Conservation (phyloP, 2,113 vertebrate species). For the Phaethon lepturus region DNA sequence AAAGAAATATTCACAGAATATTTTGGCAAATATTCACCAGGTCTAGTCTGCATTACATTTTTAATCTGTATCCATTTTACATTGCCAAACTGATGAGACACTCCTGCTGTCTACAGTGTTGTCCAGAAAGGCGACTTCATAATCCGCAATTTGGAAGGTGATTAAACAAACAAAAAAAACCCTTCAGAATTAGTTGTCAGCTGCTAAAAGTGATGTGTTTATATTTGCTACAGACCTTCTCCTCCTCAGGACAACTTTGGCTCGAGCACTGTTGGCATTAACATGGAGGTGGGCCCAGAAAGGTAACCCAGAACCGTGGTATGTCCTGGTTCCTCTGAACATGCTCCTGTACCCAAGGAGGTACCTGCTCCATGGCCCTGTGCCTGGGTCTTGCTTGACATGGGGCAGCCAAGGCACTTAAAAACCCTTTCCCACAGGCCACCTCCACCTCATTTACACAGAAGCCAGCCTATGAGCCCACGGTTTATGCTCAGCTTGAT, state of each 20-base stretch:
- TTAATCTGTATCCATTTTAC: neutral
- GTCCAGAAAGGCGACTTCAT: neutral
- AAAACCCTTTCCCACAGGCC: neutral
- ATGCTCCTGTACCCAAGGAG: neutral
- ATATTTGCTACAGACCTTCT: neutral
- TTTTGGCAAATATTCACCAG: neutral
- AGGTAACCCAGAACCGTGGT: neutral
- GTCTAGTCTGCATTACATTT: neutral
- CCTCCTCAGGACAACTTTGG: neutral
- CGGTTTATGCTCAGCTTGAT: neutral
- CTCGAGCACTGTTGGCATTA: neutral
- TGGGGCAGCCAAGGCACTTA: neutral
- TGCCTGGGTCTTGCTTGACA: neutral
- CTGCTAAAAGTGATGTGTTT: neutral
- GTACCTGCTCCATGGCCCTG: fast-evolving
- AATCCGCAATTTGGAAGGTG: neutral
- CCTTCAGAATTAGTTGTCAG: neutral
- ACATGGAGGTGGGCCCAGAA: neutral
- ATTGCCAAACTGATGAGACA: neutral
- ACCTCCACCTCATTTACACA: neutral
- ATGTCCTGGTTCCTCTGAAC: fast-evolving
- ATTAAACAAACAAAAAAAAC: neutral
- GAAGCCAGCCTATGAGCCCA: neutral
- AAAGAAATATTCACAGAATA: neutral
- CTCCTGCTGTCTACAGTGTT: neutral